Base-by-base conservation (phyloP, 2,888 invertebrate species). In the Sphaerophoria rueppellii region DNA sequence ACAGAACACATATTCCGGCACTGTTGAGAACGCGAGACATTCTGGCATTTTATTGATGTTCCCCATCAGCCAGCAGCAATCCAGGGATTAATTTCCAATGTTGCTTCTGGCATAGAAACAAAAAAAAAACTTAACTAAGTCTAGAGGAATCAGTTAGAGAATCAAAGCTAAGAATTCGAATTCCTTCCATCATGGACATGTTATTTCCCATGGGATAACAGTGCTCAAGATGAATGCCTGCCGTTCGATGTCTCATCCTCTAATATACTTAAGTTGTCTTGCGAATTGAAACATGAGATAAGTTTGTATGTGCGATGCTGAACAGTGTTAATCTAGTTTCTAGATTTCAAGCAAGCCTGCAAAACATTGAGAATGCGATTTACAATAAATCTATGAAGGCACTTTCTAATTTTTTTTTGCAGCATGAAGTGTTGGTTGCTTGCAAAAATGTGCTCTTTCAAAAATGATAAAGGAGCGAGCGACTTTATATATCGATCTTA, bases 41-140 rank as follows among this genome's bases (percentile, higher is more conserved):
- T 65, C 71, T 76, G 81, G 81, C 81, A 81, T 81, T 65, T 58
- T 70, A 75, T 75, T 70, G 70, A 65, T 65, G 65, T 71, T 63
- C 57, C 6, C 54, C 24, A 24, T 80, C 74, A 58, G 12, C 16
- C 74, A 58, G 12, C 16, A 43, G 50, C 40, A 69, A 67, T 78
- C 61, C 32, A 74, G 74, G 74, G 61, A 73, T 74, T 55, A 34
- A 55, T 54, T 55, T 69, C 37, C 61, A 61, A 60, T 67, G 54
- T 32, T 74, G 32, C n/a, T 14, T 60, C 12, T 34, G 35, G 58
- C 37, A 58, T 43, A 52, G 24, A 4, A 50, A 50, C 0, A 52
- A 50, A 48, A 61, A 78, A 70, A 78, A n/a, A n/a, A n/a, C n/a
- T 65, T 37, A 52, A 52, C 34, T 65, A 24, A 54, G 52, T 40